phyloP scores from a whole-genome alignment of 2,113 vertebrate species.

The Scopus umbretta region DNA sequence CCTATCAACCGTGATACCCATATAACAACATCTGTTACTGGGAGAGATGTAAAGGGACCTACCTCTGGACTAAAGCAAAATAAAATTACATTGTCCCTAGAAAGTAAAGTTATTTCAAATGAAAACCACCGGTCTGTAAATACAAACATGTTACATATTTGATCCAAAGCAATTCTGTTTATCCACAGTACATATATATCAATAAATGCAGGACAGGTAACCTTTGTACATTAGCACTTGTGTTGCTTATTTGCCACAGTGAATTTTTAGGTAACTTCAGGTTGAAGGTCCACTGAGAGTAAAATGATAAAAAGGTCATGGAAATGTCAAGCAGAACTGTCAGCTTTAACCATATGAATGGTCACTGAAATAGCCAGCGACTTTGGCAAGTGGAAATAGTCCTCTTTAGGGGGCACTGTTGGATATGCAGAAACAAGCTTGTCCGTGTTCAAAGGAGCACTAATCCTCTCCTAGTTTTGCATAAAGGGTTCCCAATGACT shows the following conservation, averaged over 20 bases:
- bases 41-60: neutral
- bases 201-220: neutral
- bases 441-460: neutral
- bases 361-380: neutral
- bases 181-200: neutral
- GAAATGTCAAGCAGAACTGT: neutral
- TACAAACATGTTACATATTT: neutral
- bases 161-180: neutral
- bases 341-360: neutral
- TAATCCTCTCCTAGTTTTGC: neutral
- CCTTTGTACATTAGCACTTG: neutral
- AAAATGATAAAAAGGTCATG: neutral
- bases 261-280: neutral
- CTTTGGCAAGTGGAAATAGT: neutral
- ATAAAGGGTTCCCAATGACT: neutral
- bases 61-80: neutral
- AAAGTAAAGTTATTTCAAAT: neutral
- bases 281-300: neutral
- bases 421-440: neutral
- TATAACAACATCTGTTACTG: neutral
- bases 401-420: neutral
- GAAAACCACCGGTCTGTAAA: neutral
- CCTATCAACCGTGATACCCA: neutral
- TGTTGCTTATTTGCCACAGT: neutral
- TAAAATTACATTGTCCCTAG: neutral